These are phyloP conservation scores for Grantiella picta DNA, from an alignment of 2,113 vertebrate genomes.

Conservation along the genomic window DNA sequence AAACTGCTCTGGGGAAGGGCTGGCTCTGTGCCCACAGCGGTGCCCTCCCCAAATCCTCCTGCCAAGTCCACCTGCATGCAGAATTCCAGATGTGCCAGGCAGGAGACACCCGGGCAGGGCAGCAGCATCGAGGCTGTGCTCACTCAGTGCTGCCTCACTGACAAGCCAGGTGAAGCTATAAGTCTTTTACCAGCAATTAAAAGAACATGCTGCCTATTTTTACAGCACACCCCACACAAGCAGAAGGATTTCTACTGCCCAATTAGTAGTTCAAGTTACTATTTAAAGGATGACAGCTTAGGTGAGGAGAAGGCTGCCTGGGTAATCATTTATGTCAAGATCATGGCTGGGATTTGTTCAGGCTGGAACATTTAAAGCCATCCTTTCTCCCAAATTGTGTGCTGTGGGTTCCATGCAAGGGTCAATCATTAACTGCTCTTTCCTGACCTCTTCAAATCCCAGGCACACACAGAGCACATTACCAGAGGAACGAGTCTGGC, in stretches of 20 bases:
- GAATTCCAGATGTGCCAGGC: not conserved
- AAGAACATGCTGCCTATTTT: slow-evolving; percentile 33
- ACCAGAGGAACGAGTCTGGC: not conserved
- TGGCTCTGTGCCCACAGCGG: not conserved
- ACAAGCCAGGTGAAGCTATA: not conserved
- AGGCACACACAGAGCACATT: not conserved
- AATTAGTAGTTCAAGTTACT: slow-evolving; percentile 60
- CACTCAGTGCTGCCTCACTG: not conserved
- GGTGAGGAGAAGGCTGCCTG: slow-evolving; percentile 51
- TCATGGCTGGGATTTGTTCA: slow-evolving; percentile 40
- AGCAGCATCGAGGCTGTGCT: not conserved
- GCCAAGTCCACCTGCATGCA: not conserved
- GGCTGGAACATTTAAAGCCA: slow-evolving; percentile 33
- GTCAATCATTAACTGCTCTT: slow-evolving; percentile 63
- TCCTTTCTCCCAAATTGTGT: slow-evolving; percentile 10
- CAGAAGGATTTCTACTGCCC: slow-evolving; percentile 48
- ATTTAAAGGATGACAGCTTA: slow-evolving; percentile 56
- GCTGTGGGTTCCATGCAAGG: not conserved
- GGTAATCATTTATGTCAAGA: slow-evolving; percentile 49
- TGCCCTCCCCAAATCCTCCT: not conserved
- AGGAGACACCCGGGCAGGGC: not conserved
- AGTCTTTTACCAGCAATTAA: slow-evolving; percentile 31
- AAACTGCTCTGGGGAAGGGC: not conserved
- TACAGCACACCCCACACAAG: not conserved
- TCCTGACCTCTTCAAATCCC: slow-evolving; percentile 22